Conservation (phyloP, 2,797 vertebrate species). For the Fistularia tabacaria region DNA sequence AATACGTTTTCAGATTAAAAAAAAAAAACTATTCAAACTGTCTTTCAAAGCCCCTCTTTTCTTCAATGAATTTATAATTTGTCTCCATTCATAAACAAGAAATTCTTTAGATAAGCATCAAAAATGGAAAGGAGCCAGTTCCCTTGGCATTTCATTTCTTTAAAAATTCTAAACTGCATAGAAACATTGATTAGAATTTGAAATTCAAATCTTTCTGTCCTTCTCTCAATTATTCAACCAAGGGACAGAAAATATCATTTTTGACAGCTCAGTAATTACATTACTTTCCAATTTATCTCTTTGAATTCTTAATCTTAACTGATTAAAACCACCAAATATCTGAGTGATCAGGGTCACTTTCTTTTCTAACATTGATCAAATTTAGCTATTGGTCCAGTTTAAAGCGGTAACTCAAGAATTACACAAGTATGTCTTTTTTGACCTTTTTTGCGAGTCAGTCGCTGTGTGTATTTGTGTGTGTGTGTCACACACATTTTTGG, state of each 20-base stretch:
- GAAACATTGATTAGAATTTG: conserved; percentile 17
- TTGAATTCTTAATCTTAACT: no score
- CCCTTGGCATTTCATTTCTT: conserved; percentile 12
- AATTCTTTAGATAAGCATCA: conserved; percentile 31
- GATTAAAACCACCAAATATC: conserved; percentile 38
- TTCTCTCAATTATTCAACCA: conserved; percentile 14
- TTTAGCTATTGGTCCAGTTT: no score
- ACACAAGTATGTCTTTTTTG: no score
- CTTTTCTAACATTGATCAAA: conserved; percentile 33
- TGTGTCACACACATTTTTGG: conserved; percentile 70
- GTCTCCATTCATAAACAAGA: conserved; percentile 44
- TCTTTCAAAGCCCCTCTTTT: conserved; percentile 29
- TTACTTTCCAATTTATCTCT: no score
- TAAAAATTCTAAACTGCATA: conserved; percentile 24
- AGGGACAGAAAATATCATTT: conserved; percentile 17
- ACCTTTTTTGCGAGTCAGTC: conserved; percentile 67
- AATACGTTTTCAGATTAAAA: background rate
- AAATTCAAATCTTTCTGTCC: conserved; percentile 11
- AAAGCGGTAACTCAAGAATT: background rate
- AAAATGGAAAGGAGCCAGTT: conserved; percentile 30
- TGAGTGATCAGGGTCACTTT: conserved; percentile 36
- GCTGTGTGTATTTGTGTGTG: conserved; percentile 70
- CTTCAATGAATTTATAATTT: conserved; percentile 41
- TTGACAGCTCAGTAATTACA: no score
- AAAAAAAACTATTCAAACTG: conserved; percentile 6